These are phyloP conservation scores for Budorcas taxicolor DNA, from an alignment of 2,113 vertebrate species.

Conservation along the genomic window DNA sequence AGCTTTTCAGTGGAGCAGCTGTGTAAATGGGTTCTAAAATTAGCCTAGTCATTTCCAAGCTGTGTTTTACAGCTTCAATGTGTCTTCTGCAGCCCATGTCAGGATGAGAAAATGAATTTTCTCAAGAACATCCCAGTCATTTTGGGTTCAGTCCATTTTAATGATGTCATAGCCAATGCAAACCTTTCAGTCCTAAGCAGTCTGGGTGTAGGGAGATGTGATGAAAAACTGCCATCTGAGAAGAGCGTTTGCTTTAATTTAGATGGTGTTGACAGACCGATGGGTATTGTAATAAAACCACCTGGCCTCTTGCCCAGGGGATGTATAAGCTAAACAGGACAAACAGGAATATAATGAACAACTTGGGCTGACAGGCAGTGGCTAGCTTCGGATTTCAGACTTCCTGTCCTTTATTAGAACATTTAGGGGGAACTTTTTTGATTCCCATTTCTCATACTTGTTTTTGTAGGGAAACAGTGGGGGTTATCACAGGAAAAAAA, in stretches of 20 bases:
- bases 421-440: neutral
- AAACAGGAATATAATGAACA: slow-evolving; percentile 57
- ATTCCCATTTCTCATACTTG: neutral
- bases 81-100: slow-evolving; percentile 46
- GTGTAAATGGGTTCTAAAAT: slow-evolving; percentile 57
- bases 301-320: slow-evolving; percentile 35
- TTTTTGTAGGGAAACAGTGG: neutral
- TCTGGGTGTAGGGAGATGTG: neutral
- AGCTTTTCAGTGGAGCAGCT: slow-evolving; percentile 19
- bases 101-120: slow-evolving; percentile 60
- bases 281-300: slow-evolving; percentile 57
- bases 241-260: slow-evolving; percentile 60
- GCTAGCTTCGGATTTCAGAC: neutral
- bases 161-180: slow-evolving; percentile 31
- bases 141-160: slow-evolving; percentile 35
- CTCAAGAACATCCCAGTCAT: slow-evolving; percentile 37
- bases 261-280: slow-evolving; percentile 46
- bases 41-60: slow-evolving; percentile 9
- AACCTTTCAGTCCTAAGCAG: slow-evolving; percentile 27
- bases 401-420: neutral
- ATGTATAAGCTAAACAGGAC: slow-evolving; percentile 60
- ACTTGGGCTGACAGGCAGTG: neutral
- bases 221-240: slow-evolving; percentile 31
- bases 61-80: slow-evolving; percentile 44
- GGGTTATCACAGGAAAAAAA: neutral